A percentile compares a stretch with the other conserved stretches of the same genome.
These are phyloP conservation scores for Tiliacea aurago DNA, from an alignment of 2,888 invertebrate species.

Conservation along the genomic window DNA sequence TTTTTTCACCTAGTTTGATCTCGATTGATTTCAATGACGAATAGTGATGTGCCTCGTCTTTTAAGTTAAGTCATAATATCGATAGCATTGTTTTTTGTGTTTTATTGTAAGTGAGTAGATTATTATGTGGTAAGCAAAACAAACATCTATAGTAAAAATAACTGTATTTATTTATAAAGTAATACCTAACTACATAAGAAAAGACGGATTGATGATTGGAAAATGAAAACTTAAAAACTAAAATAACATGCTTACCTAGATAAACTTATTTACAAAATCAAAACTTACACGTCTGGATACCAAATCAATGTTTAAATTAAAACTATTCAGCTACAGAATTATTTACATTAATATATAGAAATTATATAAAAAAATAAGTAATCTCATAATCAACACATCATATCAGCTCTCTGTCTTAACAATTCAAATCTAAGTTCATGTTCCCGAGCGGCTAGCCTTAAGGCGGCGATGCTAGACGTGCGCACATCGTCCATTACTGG, in stretches of 20 bases:
- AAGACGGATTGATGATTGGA: slow-evolving; percentile 60
- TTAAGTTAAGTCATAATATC: neutral
- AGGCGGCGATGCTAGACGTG: slow-evolving; percentile 96
- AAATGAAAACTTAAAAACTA: slow-evolving; percentile 47
- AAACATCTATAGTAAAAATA: slow-evolving; percentile 53
- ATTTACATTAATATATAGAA: slow-evolving; percentile 38
- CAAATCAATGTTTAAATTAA: slow-evolving; percentile 57
- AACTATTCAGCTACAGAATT: slow-evolving; percentile 25
- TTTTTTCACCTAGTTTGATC: neutral
- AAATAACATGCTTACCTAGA: slow-evolving; percentile 50
- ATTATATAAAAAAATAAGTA: slow-evolving; percentile 1
- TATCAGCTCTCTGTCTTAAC: slow-evolving; percentile 92
- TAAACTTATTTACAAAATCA: slow-evolving; percentile 59
- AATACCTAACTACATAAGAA: slow-evolving; percentile 51
- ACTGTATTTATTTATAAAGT: slow-evolving; percentile 65
- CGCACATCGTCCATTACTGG: slow-evolving; percentile 92
- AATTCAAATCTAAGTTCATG: slow-evolving; percentile 96
- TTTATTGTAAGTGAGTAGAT: neutral
- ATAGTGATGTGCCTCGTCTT: neutral
- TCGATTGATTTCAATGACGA: neutral
- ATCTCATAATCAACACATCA: slow-evolving; percentile 79
- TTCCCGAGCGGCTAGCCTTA: slow-evolving; percentile 96
- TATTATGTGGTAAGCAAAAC: neutral
- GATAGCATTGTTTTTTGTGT: neutral
- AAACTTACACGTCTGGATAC: slow-evolving; percentile 52